Percentiles rank a stretch among this genome's conserved stretches.
Evolutionary conservation across 2,113 vertebrate species (phyloP).

Genomic region (Egretta garzetta): DNA sequence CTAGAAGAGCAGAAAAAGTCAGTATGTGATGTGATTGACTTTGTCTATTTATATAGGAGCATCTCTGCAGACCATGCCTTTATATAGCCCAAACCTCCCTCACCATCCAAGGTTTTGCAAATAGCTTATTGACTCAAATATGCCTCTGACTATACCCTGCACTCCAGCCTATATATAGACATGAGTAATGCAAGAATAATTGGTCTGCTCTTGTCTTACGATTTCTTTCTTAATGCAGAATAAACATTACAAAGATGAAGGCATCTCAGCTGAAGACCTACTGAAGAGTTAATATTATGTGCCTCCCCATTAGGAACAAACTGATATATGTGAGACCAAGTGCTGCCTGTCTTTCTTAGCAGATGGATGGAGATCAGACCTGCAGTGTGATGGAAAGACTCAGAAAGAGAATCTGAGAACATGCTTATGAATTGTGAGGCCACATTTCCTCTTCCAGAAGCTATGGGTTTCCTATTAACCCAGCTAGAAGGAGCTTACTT

Average conservation of each 20-base stretch:
- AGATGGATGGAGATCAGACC: neutral
- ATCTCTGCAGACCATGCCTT: neutral
- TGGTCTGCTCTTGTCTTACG: neutral
- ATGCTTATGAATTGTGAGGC: neutral
- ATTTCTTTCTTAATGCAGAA: neutral
- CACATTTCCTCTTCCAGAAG: neutral
- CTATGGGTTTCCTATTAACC: neutral
- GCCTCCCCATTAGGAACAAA: neutral
- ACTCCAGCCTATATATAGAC: neutral
- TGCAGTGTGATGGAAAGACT: neutral
- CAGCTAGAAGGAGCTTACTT: neutral
- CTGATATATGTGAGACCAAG: neutral
- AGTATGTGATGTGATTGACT: neutral
- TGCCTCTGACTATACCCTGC: neutral
- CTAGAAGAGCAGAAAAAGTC: neutral
- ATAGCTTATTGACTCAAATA: neutral
- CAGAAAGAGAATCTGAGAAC: neutral
- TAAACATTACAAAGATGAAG: neutral
- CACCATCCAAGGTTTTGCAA: neutral
- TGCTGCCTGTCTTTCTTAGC: neutral
- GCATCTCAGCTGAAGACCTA: neutral
- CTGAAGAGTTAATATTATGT: neutral
- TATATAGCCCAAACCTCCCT: neutral
- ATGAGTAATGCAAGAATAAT: neutral
- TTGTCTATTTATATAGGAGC: neutral